A percentile compares a stretch with the other conserved stretches of the same genome.
Conservation (phyloP, 2,113 vertebrate species). For the Rhynchomys soricoides region DNA sequence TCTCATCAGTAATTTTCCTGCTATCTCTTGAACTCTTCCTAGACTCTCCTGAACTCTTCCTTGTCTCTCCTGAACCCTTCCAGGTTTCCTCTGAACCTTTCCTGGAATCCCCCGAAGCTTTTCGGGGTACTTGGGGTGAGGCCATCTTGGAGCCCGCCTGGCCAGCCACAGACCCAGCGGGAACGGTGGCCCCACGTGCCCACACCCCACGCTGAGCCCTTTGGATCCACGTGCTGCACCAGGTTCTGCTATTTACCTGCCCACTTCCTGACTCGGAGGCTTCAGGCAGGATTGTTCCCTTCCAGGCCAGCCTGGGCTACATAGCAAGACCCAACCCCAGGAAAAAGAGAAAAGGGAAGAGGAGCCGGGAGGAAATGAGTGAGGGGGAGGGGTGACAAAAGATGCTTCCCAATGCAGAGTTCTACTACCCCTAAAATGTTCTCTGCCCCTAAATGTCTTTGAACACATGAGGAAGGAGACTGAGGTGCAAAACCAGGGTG, state of each 20-base stretch:
- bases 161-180: accelerated
- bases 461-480: background rate
- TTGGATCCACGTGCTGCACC: accelerated
- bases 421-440: background rate
- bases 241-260: accelerated
- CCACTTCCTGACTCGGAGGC: background rate
- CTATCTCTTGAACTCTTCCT: too few species aligned
- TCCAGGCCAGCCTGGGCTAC: background rate
- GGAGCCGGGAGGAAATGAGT: background rate
- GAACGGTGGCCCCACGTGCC: constrained; percentile 18
- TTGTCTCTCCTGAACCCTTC: too few species aligned
- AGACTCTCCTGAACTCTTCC: too few species aligned
- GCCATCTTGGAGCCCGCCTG: background rate
- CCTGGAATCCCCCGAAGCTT: background rate
- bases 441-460: too few species aligned
- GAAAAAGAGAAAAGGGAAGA: background rate
- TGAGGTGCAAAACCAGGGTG: accelerated
- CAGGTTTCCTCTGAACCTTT: too few species aligned
- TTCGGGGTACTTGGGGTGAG: background rate
- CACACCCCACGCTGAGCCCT: accelerated
- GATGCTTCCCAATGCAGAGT: accelerated
- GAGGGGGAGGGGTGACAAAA: too few species aligned
- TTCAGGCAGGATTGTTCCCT: background rate
- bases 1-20: too few species aligned
- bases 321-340: background rate